Evolutionary conservation across 2,113 vertebrate species (phyloP).

Genomic region (Zapus hudsonius): DNA sequence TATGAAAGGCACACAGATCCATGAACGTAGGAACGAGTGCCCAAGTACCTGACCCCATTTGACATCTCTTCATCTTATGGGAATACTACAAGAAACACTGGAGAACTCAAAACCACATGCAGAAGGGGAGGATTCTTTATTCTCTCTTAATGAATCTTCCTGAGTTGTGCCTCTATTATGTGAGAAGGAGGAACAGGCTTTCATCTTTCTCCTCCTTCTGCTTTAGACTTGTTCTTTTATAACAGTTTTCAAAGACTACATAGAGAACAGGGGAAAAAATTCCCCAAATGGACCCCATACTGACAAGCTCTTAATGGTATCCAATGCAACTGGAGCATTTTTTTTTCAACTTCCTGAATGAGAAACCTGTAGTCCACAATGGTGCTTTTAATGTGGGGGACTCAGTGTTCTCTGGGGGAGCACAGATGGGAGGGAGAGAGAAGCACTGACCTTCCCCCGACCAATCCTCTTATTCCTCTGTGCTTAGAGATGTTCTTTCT

Average conservation of each 20-base stretch:
- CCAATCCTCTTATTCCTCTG: neutral
- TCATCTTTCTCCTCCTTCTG: neutral
- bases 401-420: constrained; percentile 44
- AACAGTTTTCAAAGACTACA: constrained; percentile 26
- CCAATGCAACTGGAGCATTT: constrained; percentile 39
- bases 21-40: neutral
- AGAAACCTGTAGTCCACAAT: neutral
- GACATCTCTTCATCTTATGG: neutral
- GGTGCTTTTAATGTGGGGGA: constrained; percentile 11
- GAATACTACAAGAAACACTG: neutral
- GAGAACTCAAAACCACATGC: neutral
- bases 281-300: constrained; percentile 35
- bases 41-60: neutral
- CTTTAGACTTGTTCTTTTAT: constrained; percentile 24
- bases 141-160: neutral
- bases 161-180: neutral
- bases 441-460: neutral
- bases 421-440: neutral
- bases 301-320: constrained; percentile 50
- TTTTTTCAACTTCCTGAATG: constrained; percentile 48
- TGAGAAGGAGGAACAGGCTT: neutral
- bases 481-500: neutral
- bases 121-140: neutral
- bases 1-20: neutral
- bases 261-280: neutral